Conservation (phyloP, 2,113 vertebrate species). For the Ameiurus melas region DNA sequence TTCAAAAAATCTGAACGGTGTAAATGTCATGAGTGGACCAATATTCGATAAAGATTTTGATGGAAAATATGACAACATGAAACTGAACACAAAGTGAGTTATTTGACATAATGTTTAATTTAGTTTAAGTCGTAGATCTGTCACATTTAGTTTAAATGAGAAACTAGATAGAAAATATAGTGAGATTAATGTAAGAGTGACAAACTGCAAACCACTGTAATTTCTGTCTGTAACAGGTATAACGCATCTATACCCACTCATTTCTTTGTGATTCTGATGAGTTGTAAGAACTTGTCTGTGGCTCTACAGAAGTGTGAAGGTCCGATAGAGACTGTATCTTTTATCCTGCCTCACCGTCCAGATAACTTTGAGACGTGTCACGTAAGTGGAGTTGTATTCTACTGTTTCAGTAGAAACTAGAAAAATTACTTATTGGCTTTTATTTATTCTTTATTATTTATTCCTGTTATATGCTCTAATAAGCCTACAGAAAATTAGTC, state of each 20-base stretch:
- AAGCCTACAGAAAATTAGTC: background rate
- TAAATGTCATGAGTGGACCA: slow-evolving; percentile 91
- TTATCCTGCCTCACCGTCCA: slow-evolving; percentile 85
- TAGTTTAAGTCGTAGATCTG: background rate
- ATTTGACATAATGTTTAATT: slow-evolving; percentile 42
- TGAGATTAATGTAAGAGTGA: background rate
- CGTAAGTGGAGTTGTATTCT: slow-evolving; percentile 75
- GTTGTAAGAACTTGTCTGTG: slow-evolving; percentile 73
- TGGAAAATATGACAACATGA: slow-evolving; percentile 78
- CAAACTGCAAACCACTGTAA: background rate
- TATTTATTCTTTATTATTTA: background rate
- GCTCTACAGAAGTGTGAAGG: slow-evolving; percentile 71
- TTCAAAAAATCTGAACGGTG: slow-evolving; percentile 78
- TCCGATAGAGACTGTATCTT: slow-evolving; percentile 74
- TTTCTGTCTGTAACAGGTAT: background rate
- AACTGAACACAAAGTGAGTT: slow-evolving; percentile 73
- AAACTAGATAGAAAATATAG: background rate
- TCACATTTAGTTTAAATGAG: background rate
- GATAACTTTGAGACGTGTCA: slow-evolving; percentile 86
- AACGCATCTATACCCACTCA: slow-evolving; percentile 82
- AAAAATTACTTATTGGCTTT: background rate
- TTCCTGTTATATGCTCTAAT: background rate
- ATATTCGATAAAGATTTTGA: slow-evolving; percentile 89
- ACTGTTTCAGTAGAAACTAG: background rate
- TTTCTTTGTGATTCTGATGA: slow-evolving; percentile 89